These are phyloP conservation scores for Gorsachius goisagi DNA, from an alignment of 2,113 vertebrate genomes.

Conservation along the genomic window DNA sequence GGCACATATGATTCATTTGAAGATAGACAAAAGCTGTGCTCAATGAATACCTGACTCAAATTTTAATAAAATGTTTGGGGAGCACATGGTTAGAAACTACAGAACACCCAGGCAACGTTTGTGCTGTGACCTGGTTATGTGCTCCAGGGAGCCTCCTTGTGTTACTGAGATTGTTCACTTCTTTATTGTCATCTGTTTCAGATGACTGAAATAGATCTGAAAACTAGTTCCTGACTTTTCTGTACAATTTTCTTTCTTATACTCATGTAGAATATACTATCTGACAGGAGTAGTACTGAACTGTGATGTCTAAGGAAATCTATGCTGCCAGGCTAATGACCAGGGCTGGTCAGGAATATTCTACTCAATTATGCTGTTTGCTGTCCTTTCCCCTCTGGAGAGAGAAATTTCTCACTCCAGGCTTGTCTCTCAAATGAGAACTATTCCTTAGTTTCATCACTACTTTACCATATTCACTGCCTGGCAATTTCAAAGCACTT, in stretches of 20 bases:
- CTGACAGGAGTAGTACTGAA: background rate
- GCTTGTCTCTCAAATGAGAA: background rate
- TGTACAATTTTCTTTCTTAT: background rate
- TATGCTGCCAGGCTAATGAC: background rate
- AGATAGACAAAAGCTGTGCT: background rate
- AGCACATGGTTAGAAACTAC: background rate
- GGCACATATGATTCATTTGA: background rate
- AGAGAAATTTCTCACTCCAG: background rate
- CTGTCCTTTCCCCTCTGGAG: background rate
- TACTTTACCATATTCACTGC: background rate
- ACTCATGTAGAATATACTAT: background rate
- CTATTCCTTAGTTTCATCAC: fast-evolving
- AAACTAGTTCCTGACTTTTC: background rate
- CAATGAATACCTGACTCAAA: background rate
- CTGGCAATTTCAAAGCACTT: background rate
- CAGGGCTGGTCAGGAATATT: background rate
- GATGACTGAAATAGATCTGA: background rate
- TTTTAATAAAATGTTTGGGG: background rate
- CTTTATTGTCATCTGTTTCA: background rate
- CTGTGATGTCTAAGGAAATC: background rate
- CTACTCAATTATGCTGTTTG: background rate
- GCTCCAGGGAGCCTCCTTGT: background rate
- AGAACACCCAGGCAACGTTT: background rate
- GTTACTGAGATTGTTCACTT: background rate
- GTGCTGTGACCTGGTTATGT: background rate